A percentile compares a stretch with the other conserved stretches of the same genome.
These are phyloP conservation scores for Trypoxylon attenuatum DNA, from an alignment of 2,888 invertebrate species.

Conservation along the genomic window DNA sequence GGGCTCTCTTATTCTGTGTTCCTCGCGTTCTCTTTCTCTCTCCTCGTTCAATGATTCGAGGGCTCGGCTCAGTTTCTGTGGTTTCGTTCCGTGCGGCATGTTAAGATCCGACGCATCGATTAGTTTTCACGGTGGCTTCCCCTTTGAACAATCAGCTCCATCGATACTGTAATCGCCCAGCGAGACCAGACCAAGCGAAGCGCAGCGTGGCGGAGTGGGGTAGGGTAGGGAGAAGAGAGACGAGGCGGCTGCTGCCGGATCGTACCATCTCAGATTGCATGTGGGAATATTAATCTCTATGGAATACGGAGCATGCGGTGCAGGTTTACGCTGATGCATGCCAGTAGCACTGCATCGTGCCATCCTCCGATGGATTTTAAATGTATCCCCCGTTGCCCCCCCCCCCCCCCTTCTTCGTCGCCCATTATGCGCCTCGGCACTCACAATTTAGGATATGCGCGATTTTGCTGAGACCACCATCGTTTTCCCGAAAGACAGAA, in stretches of 20 bases:
- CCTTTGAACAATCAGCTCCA: slow-evolving; percentile 34
- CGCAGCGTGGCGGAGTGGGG: no score
- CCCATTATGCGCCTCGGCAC: slow-evolving; percentile 28
- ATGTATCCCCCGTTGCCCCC: slow-evolving; percentile 12
- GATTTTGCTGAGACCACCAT: background rate
- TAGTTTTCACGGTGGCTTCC: slow-evolving; percentile 12
- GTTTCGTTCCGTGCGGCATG: slow-evolving; percentile 9
- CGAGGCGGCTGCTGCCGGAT: slow-evolving; percentile 47
- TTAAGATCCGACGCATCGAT: slow-evolving; percentile 29
- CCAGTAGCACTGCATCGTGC: slow-evolving; percentile 24
- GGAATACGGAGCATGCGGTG: slow-evolving; percentile 22
- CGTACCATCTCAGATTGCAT: slow-evolving; percentile 50
- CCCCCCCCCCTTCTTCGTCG: background rate
- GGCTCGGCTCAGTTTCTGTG: slow-evolving; percentile 17
- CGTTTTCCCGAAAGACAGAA: no score
- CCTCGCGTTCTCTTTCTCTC: no score
- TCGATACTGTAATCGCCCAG: slow-evolving; percentile 40
- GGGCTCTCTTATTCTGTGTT: no score
- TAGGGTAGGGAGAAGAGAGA: no score
- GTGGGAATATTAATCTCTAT: slow-evolving; percentile 51
- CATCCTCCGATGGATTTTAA: slow-evolving; percentile 37
- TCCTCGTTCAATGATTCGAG: background rate
- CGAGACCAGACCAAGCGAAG: no score
- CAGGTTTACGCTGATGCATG: slow-evolving; percentile 32
- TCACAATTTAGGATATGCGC: slow-evolving; percentile 26